phyloP scores from a whole-genome alignment of 2,113 vertebrate genomes.

The Elachura formosa region DNA sequence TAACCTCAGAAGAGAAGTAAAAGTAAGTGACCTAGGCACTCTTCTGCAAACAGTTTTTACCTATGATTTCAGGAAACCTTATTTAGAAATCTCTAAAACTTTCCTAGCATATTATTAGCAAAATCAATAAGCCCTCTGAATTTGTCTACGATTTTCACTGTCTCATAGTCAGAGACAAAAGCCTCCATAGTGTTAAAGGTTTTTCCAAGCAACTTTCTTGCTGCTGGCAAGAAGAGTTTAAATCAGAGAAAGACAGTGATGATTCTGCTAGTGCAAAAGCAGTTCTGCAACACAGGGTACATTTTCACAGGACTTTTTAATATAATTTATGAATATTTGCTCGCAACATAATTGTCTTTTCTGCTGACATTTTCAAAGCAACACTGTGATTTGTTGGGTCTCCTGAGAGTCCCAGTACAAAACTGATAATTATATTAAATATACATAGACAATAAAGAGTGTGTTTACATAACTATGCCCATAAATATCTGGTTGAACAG shows the following conservation, averaged over 20 bases:
- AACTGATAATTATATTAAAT: slow-evolving; percentile 99
- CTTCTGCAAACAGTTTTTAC: not conserved
- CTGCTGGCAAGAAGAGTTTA: slow-evolving; percentile 44
- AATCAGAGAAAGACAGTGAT: slow-evolving; percentile 63
- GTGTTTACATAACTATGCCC: slow-evolving; percentile 98
- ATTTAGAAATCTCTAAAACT: slow-evolving; percentile 12
- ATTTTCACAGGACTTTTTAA: slow-evolving; percentile 79
- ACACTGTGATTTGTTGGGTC: slow-evolving; percentile 86
- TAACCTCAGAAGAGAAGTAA: not conserved
- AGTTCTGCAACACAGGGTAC: slow-evolving; percentile 69
- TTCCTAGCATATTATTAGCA: not conserved
- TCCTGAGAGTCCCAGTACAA: slow-evolving; percentile 87
- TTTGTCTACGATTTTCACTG: not conserved
- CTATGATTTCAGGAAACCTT: not conserved
- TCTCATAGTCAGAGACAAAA: not conserved
- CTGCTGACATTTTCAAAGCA: slow-evolving; percentile 97
- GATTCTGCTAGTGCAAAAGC: slow-evolving; percentile 58
- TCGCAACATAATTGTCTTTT: slow-evolving; percentile 84
- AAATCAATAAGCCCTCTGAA: not conserved
- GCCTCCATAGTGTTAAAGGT: not conserved
- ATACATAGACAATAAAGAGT: slow-evolving; percentile 98
- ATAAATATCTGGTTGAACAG: slow-evolving; percentile 99
- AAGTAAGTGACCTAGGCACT: not conserved
- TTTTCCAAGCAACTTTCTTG: slow-evolving; percentile 29
- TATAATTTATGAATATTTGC: slow-evolving; percentile 85